These are phyloP conservation scores for Odobenus rosmarus DNA, from an alignment of 2,113 vertebrate species.

Conservation along the genomic window DNA sequence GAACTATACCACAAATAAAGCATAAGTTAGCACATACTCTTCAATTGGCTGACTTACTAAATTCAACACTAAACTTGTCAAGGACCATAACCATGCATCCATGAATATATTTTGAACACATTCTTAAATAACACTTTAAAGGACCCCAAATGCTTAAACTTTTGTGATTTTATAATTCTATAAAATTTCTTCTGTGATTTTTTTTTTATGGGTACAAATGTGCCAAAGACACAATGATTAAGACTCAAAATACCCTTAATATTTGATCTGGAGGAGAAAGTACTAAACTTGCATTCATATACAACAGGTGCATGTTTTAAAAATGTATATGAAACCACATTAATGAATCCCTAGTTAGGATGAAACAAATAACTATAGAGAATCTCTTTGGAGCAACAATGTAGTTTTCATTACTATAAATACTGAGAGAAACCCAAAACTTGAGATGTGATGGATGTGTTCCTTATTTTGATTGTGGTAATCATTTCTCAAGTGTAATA, in stretches of 20 bases:
- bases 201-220: not conserved
- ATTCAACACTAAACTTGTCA: not conserved
- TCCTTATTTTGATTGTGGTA: not conserved
- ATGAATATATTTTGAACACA: not conserved
- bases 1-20: not conserved
- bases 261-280: not conserved
- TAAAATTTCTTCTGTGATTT: not conserved
- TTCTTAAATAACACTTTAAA: not conserved
- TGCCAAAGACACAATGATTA: not conserved
- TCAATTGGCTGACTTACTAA: not conserved
- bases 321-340: not conserved
- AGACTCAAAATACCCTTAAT: not conserved
- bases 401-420: not conserved
- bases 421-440: not conserved
- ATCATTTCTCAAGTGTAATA: not conserved
- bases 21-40: not conserved
- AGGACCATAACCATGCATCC: not conserved
- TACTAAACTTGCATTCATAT: not conserved
- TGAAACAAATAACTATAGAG: not conserved
- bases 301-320: not conserved
- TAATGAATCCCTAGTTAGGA: not conserved
- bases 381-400: not conserved
- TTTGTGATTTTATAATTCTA: not conserved
- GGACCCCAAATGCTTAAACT: not conserved
- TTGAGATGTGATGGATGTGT: not conserved